Conservation (phyloP, 2,113 vertebrate genomes). For the Corythoichthys intestinalis region DNA sequence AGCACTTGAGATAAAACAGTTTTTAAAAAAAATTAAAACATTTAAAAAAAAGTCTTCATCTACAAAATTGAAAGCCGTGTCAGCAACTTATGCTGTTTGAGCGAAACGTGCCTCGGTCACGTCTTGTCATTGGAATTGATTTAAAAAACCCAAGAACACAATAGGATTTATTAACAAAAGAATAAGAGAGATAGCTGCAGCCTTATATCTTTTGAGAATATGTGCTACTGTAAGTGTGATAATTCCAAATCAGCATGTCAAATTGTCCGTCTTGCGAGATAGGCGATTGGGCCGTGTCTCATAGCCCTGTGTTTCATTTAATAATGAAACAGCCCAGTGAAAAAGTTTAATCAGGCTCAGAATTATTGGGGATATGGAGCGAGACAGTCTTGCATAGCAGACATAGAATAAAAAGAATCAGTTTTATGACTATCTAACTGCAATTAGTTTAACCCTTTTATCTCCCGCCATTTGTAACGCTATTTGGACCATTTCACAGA, state of each 20-base stretch:
- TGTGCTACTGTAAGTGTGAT: slow-evolving; percentile 62
- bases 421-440: slow-evolving; percentile 74
- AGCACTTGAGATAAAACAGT: slow-evolving; percentile 13
- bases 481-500: slow-evolving; percentile 76
- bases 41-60: slow-evolving; percentile 18
- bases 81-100: slow-evolving; percentile 43
- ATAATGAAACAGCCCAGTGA: slow-evolving; percentile 69
- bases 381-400: slow-evolving; percentile 58
- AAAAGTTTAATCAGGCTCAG: slow-evolving; percentile 68
- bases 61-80: slow-evolving; percentile 49
- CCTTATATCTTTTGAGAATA: slow-evolving; percentile 54
- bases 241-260: slow-evolving; percentile 69
- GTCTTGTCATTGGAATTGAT: slow-evolving; percentile 53
- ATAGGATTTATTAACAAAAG: slow-evolving; percentile 55
- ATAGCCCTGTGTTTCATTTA: slow-evolving; percentile 64
- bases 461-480: slow-evolving; percentile 76
- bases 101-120: slow-evolving; percentile 39
- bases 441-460: slow-evolving; percentile 78
- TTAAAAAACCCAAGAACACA: slow-evolving; percentile 64
- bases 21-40: not conserved
- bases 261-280: slow-evolving; percentile 62
- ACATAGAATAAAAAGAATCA: slow-evolving; percentile 71
- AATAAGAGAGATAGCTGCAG: slow-evolving; percentile 52
- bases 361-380: slow-evolving; percentile 64
- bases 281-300: slow-evolving; percentile 51